Evolutionary conservation across 2,113 vertebrate species (phyloP), one percentile per base, ranked within the genome.

Genomic region (Neogobius melanostomus): DNA sequence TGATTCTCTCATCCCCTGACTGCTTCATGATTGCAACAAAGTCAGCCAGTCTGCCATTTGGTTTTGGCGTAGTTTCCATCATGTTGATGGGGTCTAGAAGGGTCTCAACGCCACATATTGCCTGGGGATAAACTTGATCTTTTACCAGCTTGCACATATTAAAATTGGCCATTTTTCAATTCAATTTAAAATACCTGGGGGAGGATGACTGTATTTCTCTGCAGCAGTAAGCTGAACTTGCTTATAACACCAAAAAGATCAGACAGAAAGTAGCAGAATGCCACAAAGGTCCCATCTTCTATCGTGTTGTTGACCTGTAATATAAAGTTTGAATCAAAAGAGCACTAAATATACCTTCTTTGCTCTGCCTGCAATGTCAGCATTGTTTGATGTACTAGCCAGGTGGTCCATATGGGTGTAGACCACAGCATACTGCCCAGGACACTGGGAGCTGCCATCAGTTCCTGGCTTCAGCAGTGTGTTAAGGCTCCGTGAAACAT

Each of bases 171-270:
- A 36, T 36, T 36, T 36, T 36, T 36, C 28, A 36, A 36, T 36
- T 36, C 28, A 28, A 4, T n/a, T 17, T 16, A n/a, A 2, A n/a
- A 51, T 66, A 52, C 64, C 28, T 66, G 48, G 52, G 64, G 28
- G 14, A 66, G 17, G 21, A 66, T 66, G 4, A 52, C 49, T 15
- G 49, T 49, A 51, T 66, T 66, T 49, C 17, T 69, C 11, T 69
- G 53, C 7, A 59, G 67, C 16, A 57, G 67, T 21, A 69, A 54
- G 53, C 67, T 69, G 53, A 69, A 69, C 8, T 48, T 16, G 53
- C 53, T 48, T 11, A 69, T 69, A 7, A 17, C 54, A 21, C 15
- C n/a, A 21, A 69, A 69, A 43, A 59, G 16, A 46, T 59, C 53
- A 8, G 64, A 46, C 48, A 66, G 48, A 17, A 66, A 66, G 48